Evolutionary conservation across 2,797 vertebrate genomes (phyloP).

Genomic region (Cyprinella venusta): DNA sequence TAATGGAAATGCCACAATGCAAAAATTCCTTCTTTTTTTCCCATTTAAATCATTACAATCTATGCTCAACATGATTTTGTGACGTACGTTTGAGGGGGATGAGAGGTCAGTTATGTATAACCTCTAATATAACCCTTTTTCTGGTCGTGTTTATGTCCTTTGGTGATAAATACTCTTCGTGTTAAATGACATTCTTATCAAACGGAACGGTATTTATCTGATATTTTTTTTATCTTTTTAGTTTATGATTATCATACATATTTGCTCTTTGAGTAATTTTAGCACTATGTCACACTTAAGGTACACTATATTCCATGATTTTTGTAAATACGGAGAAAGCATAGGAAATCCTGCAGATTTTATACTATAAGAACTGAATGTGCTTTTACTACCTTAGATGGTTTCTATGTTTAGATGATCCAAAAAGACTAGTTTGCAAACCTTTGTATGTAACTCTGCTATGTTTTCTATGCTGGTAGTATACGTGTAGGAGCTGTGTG

Average conservation of each 20-base stretch:
- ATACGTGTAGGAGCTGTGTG: slow-evolving; percentile 71
- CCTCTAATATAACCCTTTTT: slow-evolving; percentile 69
- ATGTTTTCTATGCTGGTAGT: slow-evolving; percentile 66
- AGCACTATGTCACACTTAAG: slow-evolving; percentile 63
- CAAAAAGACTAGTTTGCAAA: slow-evolving; percentile 65
- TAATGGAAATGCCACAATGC: background rate
- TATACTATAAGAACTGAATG: slow-evolving; percentile 82
- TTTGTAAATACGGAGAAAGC: slow-evolving; percentile 72
- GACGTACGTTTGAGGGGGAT: slow-evolving; percentile 55
- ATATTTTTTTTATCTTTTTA: slow-evolving; percentile 44
- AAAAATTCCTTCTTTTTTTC: background rate
- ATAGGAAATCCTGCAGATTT: slow-evolving; percentile 76
- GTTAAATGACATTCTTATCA: slow-evolving; percentile 66
- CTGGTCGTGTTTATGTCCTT: slow-evolving; percentile 72
- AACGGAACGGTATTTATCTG: slow-evolving; percentile 52
- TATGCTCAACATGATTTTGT: slow-evolving; percentile 61
- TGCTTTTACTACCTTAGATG: slow-evolving; percentile 80
- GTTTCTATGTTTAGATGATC: slow-evolving; percentile 71
- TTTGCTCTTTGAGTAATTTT: slow-evolving; percentile 60
- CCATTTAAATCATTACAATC: background rate
- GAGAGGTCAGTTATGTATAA: slow-evolving; percentile 60
- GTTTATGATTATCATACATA: slow-evolving; percentile 29
- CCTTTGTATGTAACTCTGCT: slow-evolving; percentile 72
- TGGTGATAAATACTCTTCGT: slow-evolving; percentile 73
- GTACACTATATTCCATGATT: slow-evolving; percentile 60